These are phyloP conservation scores for Dromococcyx pavoninus DNA, from an alignment of 2,797 vertebrate genomes.

Conservation along the genomic window DNA sequence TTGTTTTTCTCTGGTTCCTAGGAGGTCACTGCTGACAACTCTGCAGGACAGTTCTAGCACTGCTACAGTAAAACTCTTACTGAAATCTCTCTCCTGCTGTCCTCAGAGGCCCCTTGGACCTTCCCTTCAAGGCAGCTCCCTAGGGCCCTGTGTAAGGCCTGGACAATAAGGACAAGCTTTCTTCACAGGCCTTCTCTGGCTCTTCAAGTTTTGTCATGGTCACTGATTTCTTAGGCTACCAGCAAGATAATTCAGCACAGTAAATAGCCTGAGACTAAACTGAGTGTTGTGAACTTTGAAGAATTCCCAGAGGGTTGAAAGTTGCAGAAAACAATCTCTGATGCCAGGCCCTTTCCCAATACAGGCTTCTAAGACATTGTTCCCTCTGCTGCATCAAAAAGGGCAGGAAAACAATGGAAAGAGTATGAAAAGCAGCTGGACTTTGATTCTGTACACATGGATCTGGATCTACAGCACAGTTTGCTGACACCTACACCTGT, in stretches of 20 bases:
- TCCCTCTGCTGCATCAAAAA: not conserved
- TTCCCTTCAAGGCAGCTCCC: not conserved
- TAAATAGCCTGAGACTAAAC: not conserved
- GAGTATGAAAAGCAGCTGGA: not conserved
- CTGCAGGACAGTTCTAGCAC: not conserved
- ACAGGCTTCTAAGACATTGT: not conserved
- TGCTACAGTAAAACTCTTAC: not conserved
- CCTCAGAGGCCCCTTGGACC: not conserved
- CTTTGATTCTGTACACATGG: not conserved
- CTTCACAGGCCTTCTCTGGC: not conserved
- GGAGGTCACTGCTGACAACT: not conserved
- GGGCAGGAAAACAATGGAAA: not conserved
- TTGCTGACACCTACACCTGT: fast-evolving
- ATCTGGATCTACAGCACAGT: not conserved
- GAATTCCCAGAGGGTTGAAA: not conserved
- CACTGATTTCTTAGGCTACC: not conserved
- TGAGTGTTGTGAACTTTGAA: not conserved
- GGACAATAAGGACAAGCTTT: not conserved
- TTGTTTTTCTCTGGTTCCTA: not conserved
- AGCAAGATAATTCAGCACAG: not conserved
- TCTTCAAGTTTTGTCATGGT: not conserved
- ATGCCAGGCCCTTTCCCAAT: not conserved
- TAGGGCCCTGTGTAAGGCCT: not conserved
- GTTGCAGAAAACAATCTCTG: not conserved
- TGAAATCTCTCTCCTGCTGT: not conserved